Evolutionary conservation across 92 coral and sea anemone species (phyloP).

Genomic region (Plumapathes pennacea): DNA sequence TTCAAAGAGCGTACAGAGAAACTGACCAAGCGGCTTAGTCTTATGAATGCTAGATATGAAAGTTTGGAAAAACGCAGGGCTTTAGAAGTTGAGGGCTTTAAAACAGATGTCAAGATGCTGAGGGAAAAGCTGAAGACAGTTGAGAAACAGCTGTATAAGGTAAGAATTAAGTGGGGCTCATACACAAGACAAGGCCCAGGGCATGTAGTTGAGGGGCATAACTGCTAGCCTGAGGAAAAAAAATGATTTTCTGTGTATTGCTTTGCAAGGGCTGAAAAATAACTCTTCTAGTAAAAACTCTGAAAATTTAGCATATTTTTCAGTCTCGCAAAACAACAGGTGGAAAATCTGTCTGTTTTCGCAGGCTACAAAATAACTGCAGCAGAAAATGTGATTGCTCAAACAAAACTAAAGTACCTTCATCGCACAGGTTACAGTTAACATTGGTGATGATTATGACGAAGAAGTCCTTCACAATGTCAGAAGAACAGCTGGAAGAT

Average conservation of each 20-base stretch:
- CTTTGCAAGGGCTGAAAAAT: not conserved
- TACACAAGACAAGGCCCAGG: not conserved
- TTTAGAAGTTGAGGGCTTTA: slow-evolving; percentile 95
- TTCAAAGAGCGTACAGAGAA: slow-evolving; percentile 94
- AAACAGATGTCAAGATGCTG: slow-evolving; percentile 89
- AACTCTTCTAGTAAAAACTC: not conserved
- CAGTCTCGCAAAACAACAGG: no score
- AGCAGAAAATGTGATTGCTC: no score
- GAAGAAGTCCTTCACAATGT: slow-evolving; percentile 85
- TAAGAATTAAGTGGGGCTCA: slow-evolving; percentile 7
- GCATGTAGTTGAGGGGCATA: no score
- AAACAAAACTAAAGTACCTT: not conserved
- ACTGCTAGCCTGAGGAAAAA: no score
- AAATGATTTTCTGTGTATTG: no score
- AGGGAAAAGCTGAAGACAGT: slow-evolving; percentile 88
- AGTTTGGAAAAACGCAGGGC: slow-evolving; percentile 89
- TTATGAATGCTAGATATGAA: slow-evolving; percentile 93
- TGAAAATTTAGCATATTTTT: not conserved
- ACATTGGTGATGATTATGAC: slow-evolving; percentile 89
- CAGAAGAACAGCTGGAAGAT: slow-evolving; percentile 88
- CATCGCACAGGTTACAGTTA: slow-evolving; percentile 97
- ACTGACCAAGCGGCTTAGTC: slow-evolving; percentile 76
- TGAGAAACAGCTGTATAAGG: slow-evolving; percentile 95
- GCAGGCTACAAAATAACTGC: not conserved
- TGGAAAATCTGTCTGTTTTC: no score